Evolutionary conservation across 2,797 vertebrate species (phyloP).

Genomic region (Acridotheres tristis): DNA sequence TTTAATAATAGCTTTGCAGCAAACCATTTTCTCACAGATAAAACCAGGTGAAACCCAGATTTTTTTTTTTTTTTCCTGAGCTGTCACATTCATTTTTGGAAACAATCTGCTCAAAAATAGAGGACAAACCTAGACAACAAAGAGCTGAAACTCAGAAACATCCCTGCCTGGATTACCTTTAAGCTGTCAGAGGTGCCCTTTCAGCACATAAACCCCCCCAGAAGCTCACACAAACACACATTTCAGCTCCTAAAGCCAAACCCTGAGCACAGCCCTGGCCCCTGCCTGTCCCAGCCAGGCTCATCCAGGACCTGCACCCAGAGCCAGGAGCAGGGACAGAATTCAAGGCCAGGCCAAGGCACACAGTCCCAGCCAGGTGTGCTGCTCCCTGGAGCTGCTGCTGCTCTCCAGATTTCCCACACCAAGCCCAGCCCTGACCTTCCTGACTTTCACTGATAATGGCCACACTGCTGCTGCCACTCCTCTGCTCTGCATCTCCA

Average conservation of each 20-base stretch:
- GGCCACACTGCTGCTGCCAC: accelerated
- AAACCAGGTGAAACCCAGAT: background rate
- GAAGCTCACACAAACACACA: background rate
- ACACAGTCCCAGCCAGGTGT: background rate
- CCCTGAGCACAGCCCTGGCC: accelerated
- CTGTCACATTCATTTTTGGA: background rate
- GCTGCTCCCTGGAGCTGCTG: background rate
- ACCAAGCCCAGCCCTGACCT: accelerated
- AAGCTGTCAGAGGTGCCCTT: background rate
- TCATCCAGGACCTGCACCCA: background rate
- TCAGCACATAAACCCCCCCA: background rate
- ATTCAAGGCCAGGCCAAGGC: background rate
- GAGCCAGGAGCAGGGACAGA: background rate
- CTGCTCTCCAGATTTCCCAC: background rate
- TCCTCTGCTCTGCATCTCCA: background rate
- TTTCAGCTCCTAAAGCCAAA: background rate
- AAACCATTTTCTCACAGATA: background rate
- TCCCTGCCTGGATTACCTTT: background rate
- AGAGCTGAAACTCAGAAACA: background rate
- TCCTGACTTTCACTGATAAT: accelerated
- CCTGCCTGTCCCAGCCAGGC: background rate
- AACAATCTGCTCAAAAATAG: background rate
- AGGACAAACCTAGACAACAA: background rate
- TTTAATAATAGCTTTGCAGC: background rate
- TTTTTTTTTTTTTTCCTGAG: background rate